A percentile compares a stretch with the other conserved stretches of the same genome.
Evolutionary conservation across 2,888 invertebrate species (phyloP).

Genomic region (Campoletis raptor): DNA sequence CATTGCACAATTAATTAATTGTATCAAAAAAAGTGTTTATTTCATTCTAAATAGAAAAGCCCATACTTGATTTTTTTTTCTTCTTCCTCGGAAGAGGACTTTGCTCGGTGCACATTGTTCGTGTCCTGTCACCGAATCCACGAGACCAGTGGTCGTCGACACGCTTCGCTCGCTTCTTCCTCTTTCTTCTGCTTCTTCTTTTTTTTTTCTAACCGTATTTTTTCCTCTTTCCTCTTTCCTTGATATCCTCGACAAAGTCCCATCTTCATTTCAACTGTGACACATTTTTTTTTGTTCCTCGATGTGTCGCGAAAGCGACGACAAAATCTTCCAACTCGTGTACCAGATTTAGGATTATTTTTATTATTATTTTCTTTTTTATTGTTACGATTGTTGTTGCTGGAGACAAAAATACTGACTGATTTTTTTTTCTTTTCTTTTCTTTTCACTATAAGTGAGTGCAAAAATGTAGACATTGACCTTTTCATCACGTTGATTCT

Average conservation of each 20-base stretch:
- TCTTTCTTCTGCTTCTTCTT: background rate
- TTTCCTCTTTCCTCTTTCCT: constrained; percentile 28
- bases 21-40: background rate
- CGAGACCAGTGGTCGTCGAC: constrained; percentile 52
- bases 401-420: background rate
- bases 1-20: background rate
- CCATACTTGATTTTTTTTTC: background rate
- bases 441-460: background rate
- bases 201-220: background rate
- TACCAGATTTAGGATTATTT: constrained; percentile 23
- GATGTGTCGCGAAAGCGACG: constrained; percentile 32
- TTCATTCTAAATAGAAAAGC: background rate
- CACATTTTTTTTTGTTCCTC: constrained; percentile 46
- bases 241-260: constrained; percentile 54
- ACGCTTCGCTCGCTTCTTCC: constrained; percentile 50
- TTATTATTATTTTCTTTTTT: constrained; percentile 3
- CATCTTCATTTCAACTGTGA: constrained; percentile 45
- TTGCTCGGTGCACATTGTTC: constrained; percentile 58
- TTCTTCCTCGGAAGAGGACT: constrained; percentile 14
- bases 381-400: constrained; percentile 14
- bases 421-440: background rate
- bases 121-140: constrained; percentile 56
- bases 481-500: background rate
- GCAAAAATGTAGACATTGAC: background rate
- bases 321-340: constrained; percentile 23